Evolutionary conservation across 1,140 invertebrate genomes (phyloP).

Genomic region (Drosophila equinoxialis): DNA sequence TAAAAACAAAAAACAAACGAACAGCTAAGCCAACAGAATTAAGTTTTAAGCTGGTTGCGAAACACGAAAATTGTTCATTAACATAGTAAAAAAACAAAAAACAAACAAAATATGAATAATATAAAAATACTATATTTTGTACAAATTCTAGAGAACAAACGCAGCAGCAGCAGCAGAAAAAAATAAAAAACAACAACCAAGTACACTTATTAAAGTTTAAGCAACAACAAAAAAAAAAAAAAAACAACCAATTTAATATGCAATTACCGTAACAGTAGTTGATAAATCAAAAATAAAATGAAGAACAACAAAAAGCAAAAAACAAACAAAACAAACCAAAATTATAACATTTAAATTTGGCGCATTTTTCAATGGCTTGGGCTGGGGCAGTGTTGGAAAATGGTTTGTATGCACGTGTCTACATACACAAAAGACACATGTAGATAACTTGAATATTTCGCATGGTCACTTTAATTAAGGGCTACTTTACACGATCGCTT

Average conservation of each 20-base stretch:
- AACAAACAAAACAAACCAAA: conserved; percentile 43
- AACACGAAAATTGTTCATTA: conserved; percentile 60
- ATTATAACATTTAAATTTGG: conserved; percentile 61
- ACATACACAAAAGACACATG: neutral
- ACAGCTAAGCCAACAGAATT: conserved; percentile 59
- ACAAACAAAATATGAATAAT: neutral
- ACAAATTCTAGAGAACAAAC: conserved; percentile 66
- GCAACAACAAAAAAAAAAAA: conserved; percentile 64
- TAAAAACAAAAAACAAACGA: conserved; percentile 37
- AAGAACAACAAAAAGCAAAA: conserved; percentile 14
- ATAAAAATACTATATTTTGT: conserved; percentile 71
- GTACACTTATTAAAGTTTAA: conserved; percentile 80
- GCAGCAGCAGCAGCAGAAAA: conserved; percentile 50
- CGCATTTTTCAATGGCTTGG: neutral
- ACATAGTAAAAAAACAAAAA: conserved; percentile 50
- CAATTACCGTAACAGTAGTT: conserved; percentile 79
- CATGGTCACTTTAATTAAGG: neutral
- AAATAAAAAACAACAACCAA: conserved; percentile 54
- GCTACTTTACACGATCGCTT: too few relatives aligned
- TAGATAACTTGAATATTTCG: neutral
- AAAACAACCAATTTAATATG: conserved; percentile 80
- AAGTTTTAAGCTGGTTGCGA: conserved; percentile 64
- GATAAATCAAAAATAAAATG: conserved; percentile 80
- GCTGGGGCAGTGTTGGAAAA: neutral
- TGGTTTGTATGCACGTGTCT: neutral